phyloP scores from a whole-genome alignment of 2,113 vertebrate species.

The Sclerurus mexicanus region DNA sequence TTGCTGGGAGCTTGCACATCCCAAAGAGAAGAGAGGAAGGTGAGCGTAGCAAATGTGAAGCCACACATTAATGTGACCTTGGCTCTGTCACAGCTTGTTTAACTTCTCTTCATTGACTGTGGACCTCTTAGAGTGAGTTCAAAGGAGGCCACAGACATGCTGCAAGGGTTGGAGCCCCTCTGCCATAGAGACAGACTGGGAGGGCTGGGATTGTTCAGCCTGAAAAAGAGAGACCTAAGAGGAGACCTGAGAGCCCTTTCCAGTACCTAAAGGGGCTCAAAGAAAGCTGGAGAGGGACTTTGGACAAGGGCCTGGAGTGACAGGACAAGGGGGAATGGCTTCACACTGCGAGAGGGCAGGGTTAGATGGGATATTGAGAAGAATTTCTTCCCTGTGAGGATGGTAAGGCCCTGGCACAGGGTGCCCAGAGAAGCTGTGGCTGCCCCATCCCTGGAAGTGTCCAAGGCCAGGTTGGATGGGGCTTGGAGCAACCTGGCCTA shows the following conservation, averaged over 20 bases:
- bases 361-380: neutral
- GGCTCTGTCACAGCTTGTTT: neutral
- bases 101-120: neutral
- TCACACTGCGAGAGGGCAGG: neutral
- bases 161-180: neutral
- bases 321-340: neutral
- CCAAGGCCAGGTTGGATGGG: neutral
- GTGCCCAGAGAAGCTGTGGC: neutral
- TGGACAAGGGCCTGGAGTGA: neutral
- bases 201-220: neutral
- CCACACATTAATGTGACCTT: neutral
- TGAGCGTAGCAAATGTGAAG: neutral
- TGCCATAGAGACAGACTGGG: neutral
- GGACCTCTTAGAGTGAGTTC: neutral
- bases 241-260: neutral
- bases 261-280: neutral
- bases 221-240: neutral
- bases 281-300: neutral
- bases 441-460: neutral
- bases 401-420: neutral
- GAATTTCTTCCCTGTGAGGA: neutral
- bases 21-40: neutral
- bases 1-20: neutral
- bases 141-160: rapidly evolving
- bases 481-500: neutral